A percentile compares a stretch with the other conserved stretches of the same genome.
Evolutionary conservation across 64 coral and sea anemone species (phyloP).

Genomic region (Montipora capricornis): DNA sequence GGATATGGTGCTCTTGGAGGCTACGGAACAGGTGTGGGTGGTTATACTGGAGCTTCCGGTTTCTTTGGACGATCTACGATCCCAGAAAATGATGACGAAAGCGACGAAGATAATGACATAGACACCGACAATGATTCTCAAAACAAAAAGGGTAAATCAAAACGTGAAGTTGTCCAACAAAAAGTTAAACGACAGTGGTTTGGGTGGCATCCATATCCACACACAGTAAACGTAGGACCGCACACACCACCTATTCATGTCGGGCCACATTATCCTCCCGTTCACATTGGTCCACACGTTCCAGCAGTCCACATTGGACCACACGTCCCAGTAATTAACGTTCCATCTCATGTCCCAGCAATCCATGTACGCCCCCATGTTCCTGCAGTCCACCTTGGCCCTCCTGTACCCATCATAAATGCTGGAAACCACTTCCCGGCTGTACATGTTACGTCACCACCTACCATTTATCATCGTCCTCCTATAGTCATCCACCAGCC

Average conservation of each 20-base stretch:
- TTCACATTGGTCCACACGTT: constrained; percentile 98
- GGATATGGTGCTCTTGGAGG: constrained; percentile 55
- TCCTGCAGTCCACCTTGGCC: constrained; percentile 95
- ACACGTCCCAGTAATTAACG: constrained; percentile 98
- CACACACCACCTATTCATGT: constrained; percentile 99
- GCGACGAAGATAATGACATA: constrained; percentile 43
- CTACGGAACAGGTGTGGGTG: constrained; percentile 51
- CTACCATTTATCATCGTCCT: constrained; percentile 98
- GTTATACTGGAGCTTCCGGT: background rate
- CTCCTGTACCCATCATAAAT: constrained; percentile 97
- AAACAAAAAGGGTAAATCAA: constrained; percentile 42
- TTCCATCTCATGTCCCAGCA: constrained; percentile 98
- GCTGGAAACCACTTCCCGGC: constrained; percentile 99
- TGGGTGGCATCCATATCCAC: constrained; percentile 96
- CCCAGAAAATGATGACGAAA: constrained; percentile 64
- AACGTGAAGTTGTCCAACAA: constrained; percentile 51
- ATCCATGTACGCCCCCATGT: constrained; percentile 98
- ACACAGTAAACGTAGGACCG: constrained; percentile 95
- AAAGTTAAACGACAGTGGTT: constrained; percentile 89
- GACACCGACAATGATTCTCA: constrained; percentile 15
- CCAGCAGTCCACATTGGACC: constrained; percentile 98
- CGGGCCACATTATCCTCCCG: constrained; percentile 98
- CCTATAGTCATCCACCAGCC: constrained; percentile 99
- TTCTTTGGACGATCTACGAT: constrained; percentile 71
- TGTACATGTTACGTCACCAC: constrained; percentile 96